A percentile compares a stretch with the other conserved stretches of the same genome.
These are phyloP conservation scores for Drosophila maculinotata DNA, from an alignment of 2,888 invertebrate genomes.

Conservation along the genomic window DNA sequence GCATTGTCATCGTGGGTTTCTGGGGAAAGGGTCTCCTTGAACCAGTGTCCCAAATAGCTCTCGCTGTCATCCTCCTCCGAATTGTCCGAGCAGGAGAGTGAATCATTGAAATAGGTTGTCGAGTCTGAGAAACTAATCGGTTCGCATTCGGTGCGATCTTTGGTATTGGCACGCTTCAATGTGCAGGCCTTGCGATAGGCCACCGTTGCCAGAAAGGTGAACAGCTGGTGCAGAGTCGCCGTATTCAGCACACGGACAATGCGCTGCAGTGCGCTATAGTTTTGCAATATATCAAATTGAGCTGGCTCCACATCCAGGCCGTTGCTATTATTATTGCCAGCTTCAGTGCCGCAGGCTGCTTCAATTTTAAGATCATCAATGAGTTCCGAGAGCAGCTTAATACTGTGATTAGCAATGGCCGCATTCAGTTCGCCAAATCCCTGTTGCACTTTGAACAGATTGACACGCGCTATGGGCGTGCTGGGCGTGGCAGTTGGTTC, in stretches of 20 bases:
- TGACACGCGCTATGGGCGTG: conserved; percentile 87
- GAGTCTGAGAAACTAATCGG: conserved; percentile 95
- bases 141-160: conserved; percentile 91
- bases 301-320: conserved; percentile 79
- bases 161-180: conserved; percentile 91
- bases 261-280: conserved; percentile 85
- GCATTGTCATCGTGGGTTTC: conserved; percentile 84
- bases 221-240: conserved; percentile 87
- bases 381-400: conserved; percentile 87
- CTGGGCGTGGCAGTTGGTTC: conserved; percentile 79
- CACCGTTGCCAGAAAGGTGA: conserved; percentile 94
- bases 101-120: conserved; percentile 98
- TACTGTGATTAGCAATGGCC: conserved; percentile 93
- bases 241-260: conserved; percentile 86
- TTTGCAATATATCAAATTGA: conserved; percentile 85
- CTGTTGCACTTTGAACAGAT: conserved; percentile 91
- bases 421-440: conserved; percentile 95
- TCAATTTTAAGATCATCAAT: conserved; percentile 85
- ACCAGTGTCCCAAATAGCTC: conserved; percentile 91
- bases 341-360: conserved; percentile 68
- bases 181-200: conserved; percentile 96
- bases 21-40: conserved; percentile 96
- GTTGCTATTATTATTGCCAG: conserved; percentile 8
- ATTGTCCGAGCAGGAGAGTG: conserved; percentile 95
- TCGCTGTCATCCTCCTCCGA: conserved; percentile 91